Evolutionary conservation across 2,113 vertebrate genomes (phyloP).

Genomic region (Bubo bubo): DNA sequence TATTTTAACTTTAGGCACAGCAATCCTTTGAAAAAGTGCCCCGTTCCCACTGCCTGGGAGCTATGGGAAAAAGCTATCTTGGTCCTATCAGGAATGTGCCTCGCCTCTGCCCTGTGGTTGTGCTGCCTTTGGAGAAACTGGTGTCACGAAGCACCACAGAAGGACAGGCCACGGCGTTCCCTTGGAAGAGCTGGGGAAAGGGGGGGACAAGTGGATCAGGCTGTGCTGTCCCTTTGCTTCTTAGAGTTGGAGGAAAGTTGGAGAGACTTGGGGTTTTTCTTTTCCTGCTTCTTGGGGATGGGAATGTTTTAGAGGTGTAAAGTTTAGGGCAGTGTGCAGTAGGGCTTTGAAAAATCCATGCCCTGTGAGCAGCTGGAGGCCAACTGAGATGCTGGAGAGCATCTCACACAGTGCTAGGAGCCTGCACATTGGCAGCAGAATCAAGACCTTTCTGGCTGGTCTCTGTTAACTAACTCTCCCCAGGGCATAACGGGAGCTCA

Average conservation of each 20-base stretch:
- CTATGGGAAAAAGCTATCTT: constrained; percentile 73
- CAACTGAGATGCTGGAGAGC: neutral
- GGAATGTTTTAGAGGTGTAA: neutral
- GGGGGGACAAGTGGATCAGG: neutral
- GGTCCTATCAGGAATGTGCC: constrained; percentile 66
- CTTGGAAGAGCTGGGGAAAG: neutral
- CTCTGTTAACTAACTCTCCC: neutral
- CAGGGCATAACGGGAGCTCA: neutral
- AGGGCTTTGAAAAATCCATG: neutral
- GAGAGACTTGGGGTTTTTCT: neutral
- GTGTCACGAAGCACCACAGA: neutral
- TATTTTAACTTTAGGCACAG: constrained; percentile 67
- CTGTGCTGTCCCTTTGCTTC: neutral
- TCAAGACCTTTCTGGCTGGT: neutral
- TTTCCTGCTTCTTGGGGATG: neutral
- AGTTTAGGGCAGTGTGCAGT: neutral
- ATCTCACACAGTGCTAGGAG: neutral
- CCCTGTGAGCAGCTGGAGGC: neutral
- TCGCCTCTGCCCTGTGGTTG: constrained; percentile 51
- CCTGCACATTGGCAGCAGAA: neutral
- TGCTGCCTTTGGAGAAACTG: constrained; percentile 28
- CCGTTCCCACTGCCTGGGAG: constrained; percentile 65
- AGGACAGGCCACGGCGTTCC: neutral
- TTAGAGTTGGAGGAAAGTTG: neutral
- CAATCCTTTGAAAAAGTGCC: constrained; percentile 53